Evolutionary conservation across 2,113 vertebrate species (phyloP).

Genomic region (Danionella cerebrum): DNA sequence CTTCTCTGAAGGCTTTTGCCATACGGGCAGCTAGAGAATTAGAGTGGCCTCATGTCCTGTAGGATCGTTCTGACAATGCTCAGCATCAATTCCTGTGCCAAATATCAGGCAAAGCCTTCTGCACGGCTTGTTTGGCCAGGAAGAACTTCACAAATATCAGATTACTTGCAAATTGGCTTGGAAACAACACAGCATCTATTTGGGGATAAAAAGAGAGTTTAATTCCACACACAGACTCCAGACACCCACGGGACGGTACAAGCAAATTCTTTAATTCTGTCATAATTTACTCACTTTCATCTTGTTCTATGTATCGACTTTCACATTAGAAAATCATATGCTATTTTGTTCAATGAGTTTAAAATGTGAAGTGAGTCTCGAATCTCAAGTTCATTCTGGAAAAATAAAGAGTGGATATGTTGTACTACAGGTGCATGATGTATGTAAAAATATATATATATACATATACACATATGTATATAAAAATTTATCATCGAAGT

Average conservation of each 20-base stretch:
- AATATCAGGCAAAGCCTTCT: neutral
- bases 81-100: neutral
- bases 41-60: constrained; percentile 1
- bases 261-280: neutral
- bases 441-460: too few species aligned
- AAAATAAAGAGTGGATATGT: too few species aligned
- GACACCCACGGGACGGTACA: neutral
- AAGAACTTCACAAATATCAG: neutral
- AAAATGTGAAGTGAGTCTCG: too few species aligned
- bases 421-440: too few species aligned
- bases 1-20: constrained; percentile 22
- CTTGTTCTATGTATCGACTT: too few species aligned
- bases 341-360: too few species aligned
- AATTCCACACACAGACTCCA: neutral
- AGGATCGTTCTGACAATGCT: constrained; percentile 7
- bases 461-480: too few species aligned
- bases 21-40: neutral
- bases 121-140: neutral
- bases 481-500: too few species aligned
- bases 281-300: neutral
- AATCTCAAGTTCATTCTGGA: too few species aligned
- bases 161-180: constrained; percentile 8
- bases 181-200: neutral
- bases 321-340: too few species aligned
- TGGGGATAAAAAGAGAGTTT: neutral